These are phyloP conservation scores for Limnothrissa miodon DNA, from an alignment of 2,113 vertebrate genomes.

Conservation along the genomic window DNA sequence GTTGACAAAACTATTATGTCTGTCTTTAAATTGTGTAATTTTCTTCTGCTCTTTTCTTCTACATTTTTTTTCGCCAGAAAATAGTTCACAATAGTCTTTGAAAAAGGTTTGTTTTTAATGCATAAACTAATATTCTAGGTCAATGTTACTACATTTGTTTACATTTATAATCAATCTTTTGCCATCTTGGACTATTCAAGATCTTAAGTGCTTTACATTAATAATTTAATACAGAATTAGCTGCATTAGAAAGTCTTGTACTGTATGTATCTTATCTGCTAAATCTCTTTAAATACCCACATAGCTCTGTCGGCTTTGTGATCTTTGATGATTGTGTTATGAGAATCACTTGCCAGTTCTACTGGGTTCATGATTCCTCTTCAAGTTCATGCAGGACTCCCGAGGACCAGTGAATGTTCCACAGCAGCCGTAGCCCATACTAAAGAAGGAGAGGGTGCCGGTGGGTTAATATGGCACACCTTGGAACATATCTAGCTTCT, in stretches of 20 bases:
- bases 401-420: not conserved
- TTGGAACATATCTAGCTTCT: not conserved
- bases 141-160: not conserved
- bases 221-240: not conserved
- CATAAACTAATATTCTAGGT: not conserved
- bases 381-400: not conserved
- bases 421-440: not conserved
- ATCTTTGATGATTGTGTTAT: not conserved
- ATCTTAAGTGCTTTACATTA: not conserved
- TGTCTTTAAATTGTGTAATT: no score
- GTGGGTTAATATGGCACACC: not conserved
- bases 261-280: not conserved
- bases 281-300: not conserved
- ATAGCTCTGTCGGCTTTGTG: not conserved
- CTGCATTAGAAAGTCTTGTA: not conserved
- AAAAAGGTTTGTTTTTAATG: not conserved
- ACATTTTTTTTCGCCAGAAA: not conserved
- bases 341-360: not conserved
- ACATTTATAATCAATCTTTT: not conserved
- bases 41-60: not conserved
- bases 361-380: not conserved
- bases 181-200: not conserved
- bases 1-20: not conserved
- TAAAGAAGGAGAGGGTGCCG: not conserved
- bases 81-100: not conserved